These are phyloP conservation scores for Temnothorax longispinosus DNA, from an alignment of 1,140 invertebrate species.

Conservation along the genomic window DNA sequence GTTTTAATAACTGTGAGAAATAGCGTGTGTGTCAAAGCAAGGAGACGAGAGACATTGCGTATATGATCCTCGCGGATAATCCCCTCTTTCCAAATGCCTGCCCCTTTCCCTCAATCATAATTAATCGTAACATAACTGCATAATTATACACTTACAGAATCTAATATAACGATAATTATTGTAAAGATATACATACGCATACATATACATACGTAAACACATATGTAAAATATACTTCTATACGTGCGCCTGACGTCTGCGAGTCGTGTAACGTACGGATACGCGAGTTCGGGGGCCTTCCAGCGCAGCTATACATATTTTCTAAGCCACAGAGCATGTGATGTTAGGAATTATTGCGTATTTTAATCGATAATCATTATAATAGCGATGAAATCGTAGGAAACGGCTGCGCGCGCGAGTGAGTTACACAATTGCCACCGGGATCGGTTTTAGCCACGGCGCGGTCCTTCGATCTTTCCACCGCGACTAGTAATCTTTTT, in stretches of 20 bases:
- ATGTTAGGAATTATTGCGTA: slow-evolving; percentile 77
- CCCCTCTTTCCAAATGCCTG: background rate
- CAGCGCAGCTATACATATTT: slow-evolving; percentile 71
- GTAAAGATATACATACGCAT: slow-evolving; percentile 62
- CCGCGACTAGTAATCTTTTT: slow-evolving; percentile 70
- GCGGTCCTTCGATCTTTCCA: slow-evolving; percentile 67
- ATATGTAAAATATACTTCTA: slow-evolving; percentile 64
- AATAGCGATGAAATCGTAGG: slow-evolving; percentile 32
- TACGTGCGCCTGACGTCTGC: slow-evolving; percentile 47
- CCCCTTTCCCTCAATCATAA: slow-evolving; percentile 60
- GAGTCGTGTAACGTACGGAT: slow-evolving; percentile 31
- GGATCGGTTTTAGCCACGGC: slow-evolving; percentile 56
- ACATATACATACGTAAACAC: slow-evolving; percentile 2
- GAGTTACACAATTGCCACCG: slow-evolving; percentile 37
- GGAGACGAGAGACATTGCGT: slow-evolving; percentile 58
- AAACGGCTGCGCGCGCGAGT: slow-evolving; percentile 55
- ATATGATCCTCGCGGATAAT: slow-evolving; percentile 59
- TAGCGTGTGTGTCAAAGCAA: slow-evolving; percentile 77
- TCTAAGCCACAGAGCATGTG: slow-evolving; percentile 79
- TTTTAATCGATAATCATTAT: slow-evolving; percentile 69
- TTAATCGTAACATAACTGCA: slow-evolving; percentile 73
- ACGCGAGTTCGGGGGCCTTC: slow-evolving; percentile 63
- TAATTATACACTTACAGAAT: slow-evolving; percentile 74
- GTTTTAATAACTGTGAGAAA: slow-evolving; percentile 77
- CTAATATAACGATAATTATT: slow-evolving; percentile 74